These are phyloP conservation scores for Morelia viridis DNA, from an alignment of 2,797 vertebrate species.

Conservation along the genomic window DNA sequence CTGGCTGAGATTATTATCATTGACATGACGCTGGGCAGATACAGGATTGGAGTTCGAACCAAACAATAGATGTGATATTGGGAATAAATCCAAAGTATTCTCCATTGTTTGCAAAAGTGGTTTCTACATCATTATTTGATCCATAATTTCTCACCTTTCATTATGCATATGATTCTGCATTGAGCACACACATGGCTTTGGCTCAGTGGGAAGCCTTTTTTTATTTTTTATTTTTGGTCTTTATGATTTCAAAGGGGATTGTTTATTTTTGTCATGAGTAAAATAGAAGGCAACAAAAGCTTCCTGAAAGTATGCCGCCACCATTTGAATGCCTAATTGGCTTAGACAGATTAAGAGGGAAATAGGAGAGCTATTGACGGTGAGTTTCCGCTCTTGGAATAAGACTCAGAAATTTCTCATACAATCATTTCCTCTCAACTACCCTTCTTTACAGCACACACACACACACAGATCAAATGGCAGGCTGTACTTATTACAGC, in stretches of 20 bases:
- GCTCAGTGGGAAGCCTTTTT: conserved; percentile 58
- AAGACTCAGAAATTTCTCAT: conserved; percentile 45
- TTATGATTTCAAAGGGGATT: conserved; percentile 62
- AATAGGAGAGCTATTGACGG: conserved; percentile 43
- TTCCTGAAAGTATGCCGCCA: conserved; percentile 61
- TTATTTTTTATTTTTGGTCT: conserved; percentile 12
- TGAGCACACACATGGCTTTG: conserved; percentile 34
- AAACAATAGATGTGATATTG: conserved; percentile 67
- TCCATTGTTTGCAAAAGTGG: conserved; percentile 62
- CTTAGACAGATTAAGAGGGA: conserved; percentile 63
- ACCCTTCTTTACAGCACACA: background rate
- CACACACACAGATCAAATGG: conserved; percentile 15
- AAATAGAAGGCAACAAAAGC: conserved; percentile 66
- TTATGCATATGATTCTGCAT: conserved; percentile 61
- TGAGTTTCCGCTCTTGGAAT: conserved; percentile 48
- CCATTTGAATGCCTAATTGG: conserved; percentile 63
- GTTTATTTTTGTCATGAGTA: conserved; percentile 67
- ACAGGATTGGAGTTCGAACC: conserved; percentile 65
- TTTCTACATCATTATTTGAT: conserved; percentile 67
- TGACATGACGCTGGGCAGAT: conserved; percentile 70
- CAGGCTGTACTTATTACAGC: conserved; percentile 43
- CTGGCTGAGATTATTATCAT: conserved; percentile 66
- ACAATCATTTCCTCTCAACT: conserved; percentile 21
- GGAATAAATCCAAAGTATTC: conserved; percentile 65
- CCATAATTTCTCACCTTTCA: conserved; percentile 67